These are phyloP conservation scores for Erythrocercus mccallii DNA, from an alignment of 2,113 vertebrate species.

Conservation along the genomic window DNA sequence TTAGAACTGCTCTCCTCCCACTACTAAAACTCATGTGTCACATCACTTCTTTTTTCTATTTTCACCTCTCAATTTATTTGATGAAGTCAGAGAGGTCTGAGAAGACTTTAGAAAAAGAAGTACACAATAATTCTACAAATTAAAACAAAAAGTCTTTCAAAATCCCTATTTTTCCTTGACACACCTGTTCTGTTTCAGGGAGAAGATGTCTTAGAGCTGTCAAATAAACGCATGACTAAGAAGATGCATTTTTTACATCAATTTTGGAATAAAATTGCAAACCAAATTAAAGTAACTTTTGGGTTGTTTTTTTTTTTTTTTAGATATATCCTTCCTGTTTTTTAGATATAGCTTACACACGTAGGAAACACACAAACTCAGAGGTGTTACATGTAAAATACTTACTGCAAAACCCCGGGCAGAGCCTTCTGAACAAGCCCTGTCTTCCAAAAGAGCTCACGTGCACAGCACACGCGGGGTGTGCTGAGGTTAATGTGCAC, in stretches of 20 bases:
- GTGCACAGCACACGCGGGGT: rapidly evolving
- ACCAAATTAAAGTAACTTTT: background rate
- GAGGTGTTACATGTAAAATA: background rate
- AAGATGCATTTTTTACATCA: background rate
- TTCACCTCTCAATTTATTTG: background rate
- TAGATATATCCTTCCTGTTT: background rate
- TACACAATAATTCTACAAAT: background rate
- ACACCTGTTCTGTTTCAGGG: background rate
- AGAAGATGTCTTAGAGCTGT: background rate
- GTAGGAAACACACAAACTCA: background rate
- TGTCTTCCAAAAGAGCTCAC: background rate
- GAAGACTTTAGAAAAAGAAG: background rate
- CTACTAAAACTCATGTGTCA: background rate
- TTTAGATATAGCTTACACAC: background rate
- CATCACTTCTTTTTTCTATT: background rate
- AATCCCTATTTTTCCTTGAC: background rate
- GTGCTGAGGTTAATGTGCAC: background rate
- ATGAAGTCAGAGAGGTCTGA: background rate
- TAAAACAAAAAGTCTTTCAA: background rate
- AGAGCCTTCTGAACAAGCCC: background rate
- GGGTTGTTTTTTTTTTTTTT: background rate
- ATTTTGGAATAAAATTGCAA: background rate
- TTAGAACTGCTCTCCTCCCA: background rate
- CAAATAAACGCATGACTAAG: background rate
- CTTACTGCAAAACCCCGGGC: background rate